These are phyloP conservation scores for Clarias gariepinus DNA, from an alignment of 2,113 vertebrate species.

Conservation along the genomic window DNA sequence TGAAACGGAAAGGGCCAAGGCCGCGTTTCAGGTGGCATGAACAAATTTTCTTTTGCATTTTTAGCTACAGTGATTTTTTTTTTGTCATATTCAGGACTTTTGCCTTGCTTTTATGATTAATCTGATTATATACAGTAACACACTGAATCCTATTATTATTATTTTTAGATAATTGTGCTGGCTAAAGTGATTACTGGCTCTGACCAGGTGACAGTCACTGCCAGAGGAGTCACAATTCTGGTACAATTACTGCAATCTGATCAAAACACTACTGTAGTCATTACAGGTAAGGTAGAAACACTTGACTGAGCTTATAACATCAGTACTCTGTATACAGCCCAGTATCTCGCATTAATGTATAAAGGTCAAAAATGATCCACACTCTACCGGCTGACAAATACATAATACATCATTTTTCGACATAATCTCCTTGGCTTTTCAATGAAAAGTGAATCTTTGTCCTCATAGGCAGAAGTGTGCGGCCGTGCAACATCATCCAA, in stretches of 20 bases:
- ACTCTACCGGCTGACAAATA: too few species aligned
- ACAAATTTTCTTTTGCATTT: not conserved
- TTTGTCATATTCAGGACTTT: not conserved
- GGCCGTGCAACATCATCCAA: too few species aligned
- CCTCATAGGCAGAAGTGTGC: too few species aligned
- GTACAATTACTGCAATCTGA: slow-evolving; percentile 67
- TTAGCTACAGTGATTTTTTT: not conserved
- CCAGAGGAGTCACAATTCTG: slow-evolving; percentile 72
- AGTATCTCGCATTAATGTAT: too few species aligned
- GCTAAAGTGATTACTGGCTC: slow-evolving; percentile 70
- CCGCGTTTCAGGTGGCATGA: slow-evolving; percentile 77
- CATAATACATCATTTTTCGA: too few species aligned
- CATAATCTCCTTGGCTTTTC: too few species aligned
- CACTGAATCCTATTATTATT: not conserved
- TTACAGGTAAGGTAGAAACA: slow-evolving; percentile 65
- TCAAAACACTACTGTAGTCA: slow-evolving; percentile 58
- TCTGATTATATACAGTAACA: not conserved
- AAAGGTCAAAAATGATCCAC: too few species aligned
- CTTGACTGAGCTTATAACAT: not conserved
- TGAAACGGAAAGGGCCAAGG: slow-evolving; percentile 70
- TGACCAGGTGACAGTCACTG: slow-evolving; percentile 71
- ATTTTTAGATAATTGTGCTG: slow-evolving; percentile 72
- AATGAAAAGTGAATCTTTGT: too few species aligned
- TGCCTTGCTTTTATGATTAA: not conserved
- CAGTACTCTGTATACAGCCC: not conserved